phyloP scores from a whole-genome alignment of 2,888 invertebrate genomes.

The Drosophila emarginata region DNA sequence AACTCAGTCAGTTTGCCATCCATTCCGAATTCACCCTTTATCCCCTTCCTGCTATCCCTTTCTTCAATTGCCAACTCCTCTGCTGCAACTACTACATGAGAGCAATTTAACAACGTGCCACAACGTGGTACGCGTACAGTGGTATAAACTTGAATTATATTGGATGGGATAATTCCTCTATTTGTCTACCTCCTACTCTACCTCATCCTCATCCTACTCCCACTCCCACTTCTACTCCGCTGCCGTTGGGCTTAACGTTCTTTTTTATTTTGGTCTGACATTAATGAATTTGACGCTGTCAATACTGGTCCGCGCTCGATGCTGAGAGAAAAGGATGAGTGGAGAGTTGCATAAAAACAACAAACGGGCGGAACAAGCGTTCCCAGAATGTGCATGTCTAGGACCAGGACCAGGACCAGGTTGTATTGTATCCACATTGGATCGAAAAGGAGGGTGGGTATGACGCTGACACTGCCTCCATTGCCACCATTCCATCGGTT shows the following conservation, averaged over 20 bases:
- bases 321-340: not conserved
- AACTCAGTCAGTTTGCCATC: conserved; percentile 50
- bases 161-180: conserved; percentile 14
- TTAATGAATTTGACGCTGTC: conserved; percentile 76
- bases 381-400: conserved; percentile 30
- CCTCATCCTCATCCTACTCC: too few species aligned
- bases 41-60: not conserved
- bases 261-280: conserved; percentile 51
- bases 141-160: conserved; percentile 69
- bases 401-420: conserved; percentile 27
- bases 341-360: conserved; percentile 58
- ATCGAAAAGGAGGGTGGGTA: not conserved
- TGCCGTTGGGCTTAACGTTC: conserved; percentile 31
- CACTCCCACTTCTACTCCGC: conserved; percentile 20
- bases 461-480: conserved; percentile 49
- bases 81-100: conserved; percentile 21
- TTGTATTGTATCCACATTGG: conserved; percentile 37
- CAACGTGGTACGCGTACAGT: conserved; percentile 52
- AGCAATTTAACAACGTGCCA: conserved; percentile 63
- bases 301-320: conserved; percentile 59
- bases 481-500: conserved; percentile 11
- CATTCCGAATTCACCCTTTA: not conserved
- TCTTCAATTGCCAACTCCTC: not conserved
- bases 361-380: conserved; percentile 56
- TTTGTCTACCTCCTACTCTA: not conserved